Evolutionary conservation across 2,888 invertebrate species (phyloP).

Genomic region (Quadriops clusia): DNA sequence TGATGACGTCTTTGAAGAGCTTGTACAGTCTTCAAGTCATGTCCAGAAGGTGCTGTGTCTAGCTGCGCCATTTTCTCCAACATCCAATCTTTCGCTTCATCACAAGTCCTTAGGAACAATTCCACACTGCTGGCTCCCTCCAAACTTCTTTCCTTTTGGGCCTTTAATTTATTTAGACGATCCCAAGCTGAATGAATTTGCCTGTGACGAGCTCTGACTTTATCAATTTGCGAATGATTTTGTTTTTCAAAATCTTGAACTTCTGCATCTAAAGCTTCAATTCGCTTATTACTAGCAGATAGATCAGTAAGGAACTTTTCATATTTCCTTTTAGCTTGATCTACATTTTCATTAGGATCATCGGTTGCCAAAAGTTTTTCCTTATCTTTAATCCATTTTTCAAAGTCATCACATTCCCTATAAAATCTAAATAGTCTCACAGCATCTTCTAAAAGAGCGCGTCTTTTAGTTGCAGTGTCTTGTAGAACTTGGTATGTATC

Average conservation of each 20-base stretch:
- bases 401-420: slow-evolving; percentile 94
- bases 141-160: slow-evolving; percentile 80
- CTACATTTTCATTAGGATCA: slow-evolving; percentile 79
- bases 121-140: slow-evolving; percentile 76
- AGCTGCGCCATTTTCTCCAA: slow-evolving; percentile 86
- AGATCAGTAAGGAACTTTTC: slow-evolving; percentile 95
- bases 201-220: slow-evolving; percentile 61
- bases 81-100: slow-evolving; percentile 97
- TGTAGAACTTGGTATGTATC: slow-evolving; percentile 70
- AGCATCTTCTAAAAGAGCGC: slow-evolving; percentile 80
- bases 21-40: slow-evolving; percentile 82
- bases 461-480: slow-evolving; percentile 66
- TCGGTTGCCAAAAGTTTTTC: slow-evolving; percentile 75
- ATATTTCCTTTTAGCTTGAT: slow-evolving; percentile 87
- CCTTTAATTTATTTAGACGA: slow-evolving; percentile 70
- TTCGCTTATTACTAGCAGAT: slow-evolving; percentile 82
- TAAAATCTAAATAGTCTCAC: slow-evolving; percentile 88
- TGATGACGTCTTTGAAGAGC: slow-evolving; percentile 86
- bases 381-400: slow-evolving; percentile 94
- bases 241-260: slow-evolving; percentile 75
- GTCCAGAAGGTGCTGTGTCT: slow-evolving; percentile 63
- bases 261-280: slow-evolving; percentile 79
- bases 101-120: slow-evolving; percentile 89
- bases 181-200: slow-evolving; percentile 88
- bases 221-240: slow-evolving; percentile 77